phyloP scores from a whole-genome alignment of 2,797 vertebrate species.

The Acanthornis magna region DNA sequence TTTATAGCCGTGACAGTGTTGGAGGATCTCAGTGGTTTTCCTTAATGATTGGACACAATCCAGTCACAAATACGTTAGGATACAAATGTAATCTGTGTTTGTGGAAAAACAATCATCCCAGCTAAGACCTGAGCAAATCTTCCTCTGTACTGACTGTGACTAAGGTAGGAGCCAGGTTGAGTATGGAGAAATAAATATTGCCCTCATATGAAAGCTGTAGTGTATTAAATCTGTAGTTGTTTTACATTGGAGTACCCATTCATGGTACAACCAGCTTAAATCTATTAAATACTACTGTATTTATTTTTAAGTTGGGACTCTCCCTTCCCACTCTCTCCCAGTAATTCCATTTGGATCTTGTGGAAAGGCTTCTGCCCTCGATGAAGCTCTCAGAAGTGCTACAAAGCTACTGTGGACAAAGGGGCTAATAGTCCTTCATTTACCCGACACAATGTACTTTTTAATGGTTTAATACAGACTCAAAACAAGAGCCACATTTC shows the following conservation, averaged over 20 bases:
- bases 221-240: not conserved
- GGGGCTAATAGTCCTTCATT: not conserved
- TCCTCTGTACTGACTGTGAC: not conserved
- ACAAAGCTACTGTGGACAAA: not conserved
- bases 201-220: not conserved
- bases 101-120: not conserved
- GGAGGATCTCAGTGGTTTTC: not conserved
- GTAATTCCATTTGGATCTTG: not conserved
- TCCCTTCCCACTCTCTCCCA: not conserved
- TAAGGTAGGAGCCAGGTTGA: not conserved
- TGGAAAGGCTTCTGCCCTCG: not conserved
- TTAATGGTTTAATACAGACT: not conserved
- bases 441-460: not conserved
- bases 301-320: not conserved
- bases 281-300: not conserved
- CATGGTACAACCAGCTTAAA: not conserved
- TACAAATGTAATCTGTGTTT: not conserved
- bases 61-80: not conserved
- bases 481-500: constrained; percentile 5
- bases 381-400: not conserved
- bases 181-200: not conserved
- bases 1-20: not conserved
- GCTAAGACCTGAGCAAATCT: not conserved
- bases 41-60: not conserved
- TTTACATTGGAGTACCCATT: not conserved